Base-by-base conservation (phyloP, 2,113 vertebrate species). In the Chaetops frenatus region DNA sequence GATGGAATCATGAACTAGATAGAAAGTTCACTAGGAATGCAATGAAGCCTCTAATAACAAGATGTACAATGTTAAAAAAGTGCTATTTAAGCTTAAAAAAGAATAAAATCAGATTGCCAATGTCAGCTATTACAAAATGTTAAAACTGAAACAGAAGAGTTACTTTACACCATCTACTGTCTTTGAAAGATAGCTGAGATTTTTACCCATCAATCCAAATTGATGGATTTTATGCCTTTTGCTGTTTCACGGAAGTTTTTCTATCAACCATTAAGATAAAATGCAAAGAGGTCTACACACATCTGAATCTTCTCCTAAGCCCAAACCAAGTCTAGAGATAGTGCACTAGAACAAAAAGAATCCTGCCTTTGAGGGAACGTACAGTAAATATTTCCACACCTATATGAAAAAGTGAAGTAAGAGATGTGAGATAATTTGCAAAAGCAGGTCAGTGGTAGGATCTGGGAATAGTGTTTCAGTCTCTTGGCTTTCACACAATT, bases 401-500 rank as follows among this genome's bases (percentile, higher is more conserved):
- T 4, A 23, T 21, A 86, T 16, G 15, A 81, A 65, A 60, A 81
- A 73, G 11, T 38, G 33, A 76, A 91, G 61, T 38, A 89, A 76
- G 50, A 69, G 76, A 50, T 2, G 23, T 65, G 78, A 90, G 27
- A 61, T 50, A 76, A 90, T 88, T 85, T 94, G 29, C 44, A 80
- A 95, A 97, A 95, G 70, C 81, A 81, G 81, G 84, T 92, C 92
- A 95, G 42, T 86, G 33, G 14, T 9, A 81, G n/a, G 94, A 42
- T 74, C 40, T 81, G 84, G 48, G 82, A 88, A 54, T 47, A 47
- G 28, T 36, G 50, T 66, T 38, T 72, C 65, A 44, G 48, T 72
- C 67, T 91, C 81, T 64, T 48, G 24, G 58, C 48, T 76, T 69
- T 65, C 82, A 66, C 50, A 36, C 27, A 84, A 45, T 86, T 81